These are phyloP conservation scores for Clepsis dumicolana DNA, from an alignment of 2,888 invertebrate genomes.

Conservation along the genomic window DNA sequence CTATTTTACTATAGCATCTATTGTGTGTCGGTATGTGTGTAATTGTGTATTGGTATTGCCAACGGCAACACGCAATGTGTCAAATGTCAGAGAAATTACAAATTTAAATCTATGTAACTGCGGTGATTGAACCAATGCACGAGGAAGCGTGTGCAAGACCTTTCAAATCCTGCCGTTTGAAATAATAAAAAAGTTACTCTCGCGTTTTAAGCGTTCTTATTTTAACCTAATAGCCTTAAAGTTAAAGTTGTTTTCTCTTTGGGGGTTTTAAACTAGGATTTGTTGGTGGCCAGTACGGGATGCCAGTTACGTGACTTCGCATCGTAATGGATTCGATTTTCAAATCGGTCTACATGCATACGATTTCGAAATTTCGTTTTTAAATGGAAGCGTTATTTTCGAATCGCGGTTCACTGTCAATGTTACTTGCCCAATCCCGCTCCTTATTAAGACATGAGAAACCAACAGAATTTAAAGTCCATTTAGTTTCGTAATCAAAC, in stretches of 20 bases:
- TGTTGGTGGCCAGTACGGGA: conserved; percentile 25
- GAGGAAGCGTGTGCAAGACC: conserved; percentile 39
- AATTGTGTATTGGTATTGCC: conserved; percentile 3
- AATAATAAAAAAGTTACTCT: conserved; percentile 19
- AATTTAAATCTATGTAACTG: conserved; percentile 53
- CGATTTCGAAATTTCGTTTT: conserved; percentile 33
- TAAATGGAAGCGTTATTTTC: conserved; percentile 24
- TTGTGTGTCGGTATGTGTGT: background rate
- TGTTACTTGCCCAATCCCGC: conserved; percentile 12
- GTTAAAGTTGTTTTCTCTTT: conserved; percentile 12
- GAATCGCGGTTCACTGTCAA: conserved; percentile 18
- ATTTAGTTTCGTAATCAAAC: conserved; percentile 18
- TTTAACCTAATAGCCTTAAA: conserved; percentile 13
- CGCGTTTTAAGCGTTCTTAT: conserved; percentile 3
- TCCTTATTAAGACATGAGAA: conserved; percentile 19
- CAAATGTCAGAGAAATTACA: conserved; percentile 60
- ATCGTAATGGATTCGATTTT: conserved; percentile 34
- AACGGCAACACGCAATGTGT: conserved; percentile 46
- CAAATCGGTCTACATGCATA: conserved; percentile 31
- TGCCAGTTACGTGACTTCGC: conserved; percentile 36
- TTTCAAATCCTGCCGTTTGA: conserved; percentile 15
- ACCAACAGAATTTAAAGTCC: conserved; percentile 19
- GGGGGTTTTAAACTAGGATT: conserved; percentile 8
- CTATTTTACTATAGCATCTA: conserved; percentile 34
- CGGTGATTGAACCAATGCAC: conserved; percentile 49